Percentiles rank a stretch among this genome's conserved stretches.
Conservation (phyloP, 2,113 vertebrate genomes). For the Montifringilla adamsi region DNA sequence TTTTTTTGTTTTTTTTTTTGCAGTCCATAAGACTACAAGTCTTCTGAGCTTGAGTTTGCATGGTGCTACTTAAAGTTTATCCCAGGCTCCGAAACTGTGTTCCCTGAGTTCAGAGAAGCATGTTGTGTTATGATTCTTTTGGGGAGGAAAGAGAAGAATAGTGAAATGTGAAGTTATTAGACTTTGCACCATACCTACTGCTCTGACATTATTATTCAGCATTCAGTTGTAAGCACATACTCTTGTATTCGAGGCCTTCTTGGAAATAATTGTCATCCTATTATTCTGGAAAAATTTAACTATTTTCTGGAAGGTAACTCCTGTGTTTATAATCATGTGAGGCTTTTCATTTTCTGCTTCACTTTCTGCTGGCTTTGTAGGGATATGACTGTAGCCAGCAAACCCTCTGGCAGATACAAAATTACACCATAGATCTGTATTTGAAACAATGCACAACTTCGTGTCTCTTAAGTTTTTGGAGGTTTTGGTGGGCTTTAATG, state of each 20-base stretch:
- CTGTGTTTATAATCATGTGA: background rate
- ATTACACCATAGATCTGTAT: background rate
- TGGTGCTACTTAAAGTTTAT: background rate
- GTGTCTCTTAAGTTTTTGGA: background rate
- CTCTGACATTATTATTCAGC: background rate
- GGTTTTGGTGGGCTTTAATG: background rate
- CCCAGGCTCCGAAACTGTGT: background rate
- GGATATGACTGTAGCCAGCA: background rate
- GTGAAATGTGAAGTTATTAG: background rate
- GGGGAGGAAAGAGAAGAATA: background rate
- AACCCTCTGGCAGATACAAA: background rate
- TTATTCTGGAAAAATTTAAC: background rate
- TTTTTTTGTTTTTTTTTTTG: background rate
- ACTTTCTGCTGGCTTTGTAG: background rate
- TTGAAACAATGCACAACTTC: background rate
- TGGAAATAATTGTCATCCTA: background rate
- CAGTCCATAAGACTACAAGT: background rate
- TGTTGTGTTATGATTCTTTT: background rate
- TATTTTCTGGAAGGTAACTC: background rate
- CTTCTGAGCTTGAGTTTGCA: background rate
- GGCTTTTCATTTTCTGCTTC: background rate
- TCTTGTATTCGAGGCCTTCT: background rate
- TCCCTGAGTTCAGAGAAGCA: fast-evolving
- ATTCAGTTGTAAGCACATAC: background rate
- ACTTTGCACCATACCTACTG: background rate